Evolutionary conservation across 2,113 vertebrate species (phyloP).

Genomic region (Orthonyx spaldingii): DNA sequence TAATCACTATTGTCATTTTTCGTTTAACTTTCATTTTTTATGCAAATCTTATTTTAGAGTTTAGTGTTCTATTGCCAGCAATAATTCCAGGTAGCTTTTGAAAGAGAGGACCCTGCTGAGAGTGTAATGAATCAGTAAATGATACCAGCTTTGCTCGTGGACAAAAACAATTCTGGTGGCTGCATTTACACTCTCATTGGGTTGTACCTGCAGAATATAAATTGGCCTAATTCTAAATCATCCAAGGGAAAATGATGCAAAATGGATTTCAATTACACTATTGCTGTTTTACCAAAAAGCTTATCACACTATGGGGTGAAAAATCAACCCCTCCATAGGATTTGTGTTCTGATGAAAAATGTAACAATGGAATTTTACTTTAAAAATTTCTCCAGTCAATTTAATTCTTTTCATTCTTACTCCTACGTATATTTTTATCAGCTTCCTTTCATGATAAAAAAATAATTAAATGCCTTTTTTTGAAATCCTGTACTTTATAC

Average conservation of each 20-base stretch:
- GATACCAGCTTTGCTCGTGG: constrained; percentile 24
- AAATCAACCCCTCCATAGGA: neutral
- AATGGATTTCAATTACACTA: constrained; percentile 58
- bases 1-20: neutral
- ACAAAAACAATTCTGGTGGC: constrained; percentile 40
- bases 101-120: constrained; percentile 57
- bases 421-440: neutral
- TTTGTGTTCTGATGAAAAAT: neutral
- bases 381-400: neutral
- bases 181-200: constrained; percentile 1
- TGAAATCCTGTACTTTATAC: neutral
- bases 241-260: constrained; percentile 45
- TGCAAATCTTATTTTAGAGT: constrained; percentile 42
- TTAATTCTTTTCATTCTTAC: neutral
- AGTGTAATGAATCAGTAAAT: constrained; percentile 72
- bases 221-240: constrained; percentile 66
- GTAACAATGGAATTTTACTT: neutral
- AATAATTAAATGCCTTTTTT: neutral
- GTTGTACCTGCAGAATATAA: constrained; percentile 52
- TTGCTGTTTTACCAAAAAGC: constrained; percentile 35
- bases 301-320: neutral
- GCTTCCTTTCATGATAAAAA: neutral
- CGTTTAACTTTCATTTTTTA: constrained; percentile 33
- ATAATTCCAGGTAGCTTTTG: constrained; percentile 65
- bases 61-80: constrained; percentile 10